Conservation (phyloP, 2,888 invertebrate species). For the Podabrus alpinus region DNA sequence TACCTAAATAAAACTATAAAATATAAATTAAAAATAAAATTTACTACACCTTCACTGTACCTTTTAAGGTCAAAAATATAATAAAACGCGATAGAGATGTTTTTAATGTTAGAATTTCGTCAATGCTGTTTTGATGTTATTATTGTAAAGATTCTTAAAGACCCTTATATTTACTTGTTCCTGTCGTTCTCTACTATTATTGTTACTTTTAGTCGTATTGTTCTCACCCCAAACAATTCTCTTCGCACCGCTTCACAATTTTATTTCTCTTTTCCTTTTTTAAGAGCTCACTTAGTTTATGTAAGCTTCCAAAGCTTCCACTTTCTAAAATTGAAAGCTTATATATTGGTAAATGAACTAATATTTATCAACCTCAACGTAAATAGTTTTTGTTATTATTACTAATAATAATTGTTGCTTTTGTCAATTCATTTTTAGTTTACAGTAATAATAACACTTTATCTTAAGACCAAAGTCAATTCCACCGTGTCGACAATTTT, state of each 20-base stretch:
- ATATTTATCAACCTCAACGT: constrained; percentile 5
- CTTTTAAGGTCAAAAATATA: not conserved
- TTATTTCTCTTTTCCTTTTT: constrained; percentile 30
- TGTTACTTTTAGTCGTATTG: constrained; percentile 39
- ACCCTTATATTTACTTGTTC: constrained; percentile 25
- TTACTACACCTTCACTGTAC: not conserved
- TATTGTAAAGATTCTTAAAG: constrained; percentile 18
- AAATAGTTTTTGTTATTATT: not conserved
- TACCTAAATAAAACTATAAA: not conserved
- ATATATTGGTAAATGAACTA: constrained; percentile 9
- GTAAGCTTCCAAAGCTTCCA: constrained; percentile 9
- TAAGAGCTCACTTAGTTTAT: constrained; percentile 27
- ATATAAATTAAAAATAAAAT: not conserved
- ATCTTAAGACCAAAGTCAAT: not conserved
- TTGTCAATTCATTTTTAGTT: not conserved
- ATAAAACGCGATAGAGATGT: not conserved
- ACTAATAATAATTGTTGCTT: not conserved
- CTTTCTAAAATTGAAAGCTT: constrained; percentile 18
- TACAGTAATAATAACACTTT: not conserved
- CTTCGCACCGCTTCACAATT: constrained; percentile 36
- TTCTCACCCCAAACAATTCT: constrained; percentile 38
- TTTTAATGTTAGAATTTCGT: not conserved
- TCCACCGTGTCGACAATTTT: not conserved
- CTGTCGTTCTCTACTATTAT: constrained; percentile 32
- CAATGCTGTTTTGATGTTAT: not conserved